phyloP scores from a whole-genome alignment of 1,140 invertebrate species.

The Leucophenga varia region DNA sequence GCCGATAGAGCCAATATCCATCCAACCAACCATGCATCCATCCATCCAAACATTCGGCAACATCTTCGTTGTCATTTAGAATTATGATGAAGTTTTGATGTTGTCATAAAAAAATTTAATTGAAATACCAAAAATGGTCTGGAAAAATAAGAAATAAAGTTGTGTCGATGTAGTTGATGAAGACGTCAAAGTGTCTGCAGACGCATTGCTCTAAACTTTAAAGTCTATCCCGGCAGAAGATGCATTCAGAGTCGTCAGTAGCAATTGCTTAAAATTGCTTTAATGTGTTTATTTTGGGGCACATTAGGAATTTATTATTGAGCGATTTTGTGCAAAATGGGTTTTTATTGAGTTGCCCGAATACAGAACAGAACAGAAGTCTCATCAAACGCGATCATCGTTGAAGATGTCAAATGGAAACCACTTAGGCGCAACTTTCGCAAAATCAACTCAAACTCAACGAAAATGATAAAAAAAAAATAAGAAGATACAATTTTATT shows the following conservation, averaged over 20 bases:
- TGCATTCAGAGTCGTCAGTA: no score
- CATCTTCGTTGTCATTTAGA: constrained; percentile 36
- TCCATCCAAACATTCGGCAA: no score
- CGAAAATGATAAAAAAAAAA: no score
- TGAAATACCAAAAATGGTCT: constrained; percentile 54
- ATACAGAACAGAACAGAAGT: neutral
- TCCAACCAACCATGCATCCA: no score
- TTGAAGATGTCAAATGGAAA: constrained; percentile 48
- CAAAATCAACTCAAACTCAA: constrained; percentile 29
- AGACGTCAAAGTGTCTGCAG: constrained; percentile 38
- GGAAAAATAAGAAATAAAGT: no score
- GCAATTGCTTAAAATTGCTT: constrained; percentile 17
- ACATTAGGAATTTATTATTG: constrained; percentile 53
- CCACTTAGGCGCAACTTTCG: constrained; percentile 48
- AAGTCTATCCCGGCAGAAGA: constrained; percentile 10
- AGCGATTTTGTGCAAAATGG: constrained; percentile 14
- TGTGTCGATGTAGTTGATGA: no score
- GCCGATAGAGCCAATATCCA: no score
- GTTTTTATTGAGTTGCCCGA: constrained; percentile 3
- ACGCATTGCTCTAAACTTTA: no score
- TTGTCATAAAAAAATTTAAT: constrained; percentile 55
- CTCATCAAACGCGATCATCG: constrained; percentile 8
- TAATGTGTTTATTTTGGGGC: constrained; percentile 52
- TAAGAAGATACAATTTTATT: no score
- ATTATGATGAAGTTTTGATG: constrained; percentile 54